Evolutionary conservation across 1,140 invertebrate species (phyloP).

Genomic region (Heliconius himera): DNA sequence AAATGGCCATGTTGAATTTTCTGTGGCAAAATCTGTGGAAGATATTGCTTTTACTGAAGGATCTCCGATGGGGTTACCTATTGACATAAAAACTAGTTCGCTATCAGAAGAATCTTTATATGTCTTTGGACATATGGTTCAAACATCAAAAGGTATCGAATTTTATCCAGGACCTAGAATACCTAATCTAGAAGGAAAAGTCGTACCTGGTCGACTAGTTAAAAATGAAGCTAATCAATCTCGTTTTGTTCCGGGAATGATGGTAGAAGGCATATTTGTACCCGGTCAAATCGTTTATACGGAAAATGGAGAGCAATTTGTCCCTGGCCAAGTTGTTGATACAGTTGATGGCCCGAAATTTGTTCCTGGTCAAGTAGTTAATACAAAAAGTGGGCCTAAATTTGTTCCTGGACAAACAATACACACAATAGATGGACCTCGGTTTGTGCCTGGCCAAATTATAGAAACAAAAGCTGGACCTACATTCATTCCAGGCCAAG

Average conservation of each 20-base stretch:
- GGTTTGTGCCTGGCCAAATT: constrained; percentile 88
- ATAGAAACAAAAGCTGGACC: constrained; percentile 88
- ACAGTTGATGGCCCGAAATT: constrained; percentile 86
- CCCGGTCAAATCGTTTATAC: constrained; percentile 88
- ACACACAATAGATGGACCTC: constrained; percentile 85
- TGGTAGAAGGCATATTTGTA: constrained; percentile 86
- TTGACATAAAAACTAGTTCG: constrained; percentile 83
- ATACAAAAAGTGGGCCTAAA: constrained; percentile 85
- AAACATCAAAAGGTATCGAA: constrained; percentile 85
- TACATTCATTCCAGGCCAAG: constrained; percentile 88
- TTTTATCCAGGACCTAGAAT: constrained; percentile 85
- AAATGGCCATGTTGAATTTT: constrained; percentile 83
- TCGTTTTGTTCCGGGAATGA: constrained; percentile 87
- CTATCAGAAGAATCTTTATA: constrained; percentile 81
- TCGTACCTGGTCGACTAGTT: constrained; percentile 86
- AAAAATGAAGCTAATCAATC: constrained; percentile 83
- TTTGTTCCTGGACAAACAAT: constrained; percentile 88
- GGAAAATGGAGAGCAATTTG: constrained; percentile 87
- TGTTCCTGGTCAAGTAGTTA: constrained; percentile 87
- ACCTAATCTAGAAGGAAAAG: constrained; percentile 81
- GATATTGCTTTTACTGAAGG: constrained; percentile 83
- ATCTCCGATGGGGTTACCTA: constrained; percentile 80
- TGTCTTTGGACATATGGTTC: constrained; percentile 87
- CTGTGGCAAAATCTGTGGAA: constrained; percentile 82
- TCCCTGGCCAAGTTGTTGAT: constrained; percentile 88